Evolutionary conservation across 2,888 invertebrate genomes (phyloP).

Genomic region (Eurytoma californica): DNA sequence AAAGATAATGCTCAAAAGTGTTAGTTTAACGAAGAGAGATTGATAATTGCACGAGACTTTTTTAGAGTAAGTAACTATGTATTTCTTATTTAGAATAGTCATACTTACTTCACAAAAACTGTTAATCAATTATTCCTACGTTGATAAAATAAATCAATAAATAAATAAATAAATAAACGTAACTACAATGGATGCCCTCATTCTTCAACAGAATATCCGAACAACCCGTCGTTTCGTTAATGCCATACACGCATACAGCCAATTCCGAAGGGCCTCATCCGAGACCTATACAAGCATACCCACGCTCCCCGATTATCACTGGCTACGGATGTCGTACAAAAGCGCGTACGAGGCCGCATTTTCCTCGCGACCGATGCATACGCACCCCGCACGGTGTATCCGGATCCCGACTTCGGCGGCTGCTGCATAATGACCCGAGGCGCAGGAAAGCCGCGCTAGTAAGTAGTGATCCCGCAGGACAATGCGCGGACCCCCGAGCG

Average conservation of each 20-base stretch:
- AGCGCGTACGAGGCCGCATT: constrained; percentile 63
- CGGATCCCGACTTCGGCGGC: no score
- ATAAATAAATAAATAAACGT: no score
- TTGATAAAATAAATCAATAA: no score
- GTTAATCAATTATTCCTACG: no score
- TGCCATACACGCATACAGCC: neutral
- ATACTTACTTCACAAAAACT: no score
- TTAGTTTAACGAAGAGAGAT: no score
- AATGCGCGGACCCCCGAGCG: constrained; percentile 62
- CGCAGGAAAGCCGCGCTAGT: constrained; percentile 64
- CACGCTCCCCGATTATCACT: constrained; percentile 58
- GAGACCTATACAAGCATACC: neutral
- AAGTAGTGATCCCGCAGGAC: constrained; percentile 75
- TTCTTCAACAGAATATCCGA: constrained; percentile 1
- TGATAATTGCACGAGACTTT: no score
- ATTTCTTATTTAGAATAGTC: no score
- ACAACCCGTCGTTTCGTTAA: constrained; percentile 19
- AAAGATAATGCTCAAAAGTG: no score
- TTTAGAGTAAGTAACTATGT: no score
- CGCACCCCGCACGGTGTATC: no score
- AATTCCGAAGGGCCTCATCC: constrained; percentile 17
- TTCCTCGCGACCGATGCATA: constrained; percentile 6
- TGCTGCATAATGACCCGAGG: neutral
- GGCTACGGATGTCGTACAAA: constrained; percentile 73
- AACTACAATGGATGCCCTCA: neutral